Base-by-base conservation (phyloP, 2,797 vertebrate species). In the Orestias chungarensis region DNA sequence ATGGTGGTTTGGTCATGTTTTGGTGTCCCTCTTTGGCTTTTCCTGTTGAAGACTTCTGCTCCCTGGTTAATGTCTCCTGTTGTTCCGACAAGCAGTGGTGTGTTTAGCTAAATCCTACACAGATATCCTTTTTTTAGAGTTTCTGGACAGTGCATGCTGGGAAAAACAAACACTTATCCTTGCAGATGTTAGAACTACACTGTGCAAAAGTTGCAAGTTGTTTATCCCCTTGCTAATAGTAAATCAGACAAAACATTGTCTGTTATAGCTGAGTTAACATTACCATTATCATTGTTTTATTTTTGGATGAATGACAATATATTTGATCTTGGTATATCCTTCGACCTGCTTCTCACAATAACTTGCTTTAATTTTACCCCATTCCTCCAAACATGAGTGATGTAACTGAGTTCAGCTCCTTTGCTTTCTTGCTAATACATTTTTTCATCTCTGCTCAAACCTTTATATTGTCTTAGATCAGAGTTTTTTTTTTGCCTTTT, bases 71-170 rank as follows among this genome's bases (percentile, higher is more conserved):
- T 75, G 57, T 73, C 66, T 79, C 73, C 61, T 43, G 71, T 71
- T 69, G 59, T 73, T 78, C 55, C 66, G 35, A 67, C 61, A 77
- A 62, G 64, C 49, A 29, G 64, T 31, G 35, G 40, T 76, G 66
- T 87, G 65, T 87, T 85, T 82, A 68, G 59, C 33, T 76, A 23
- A 62, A 75, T 57, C 75, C 80, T 75, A 40, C 49, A 31, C 62
- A 64, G 73, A 75, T 4, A 31, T 59, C 55, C 70, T 23, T 20
- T 12, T 47, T 50, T 17, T 25, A n/a, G 25, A 46, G 54, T 64
- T 83, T 77, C 76, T 72, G 66, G 52, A 18, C 65, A 67, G 57
- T 68, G 54, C 73, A 54, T 67, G 66, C 62, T 59, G 20, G 33
- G 35, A 43, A n/a, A 82, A 74, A 74, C 40, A 69, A 66, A 75